Base-by-base conservation (phyloP, 2,888 invertebrate genomes). In the Hybos culiciformis region DNA sequence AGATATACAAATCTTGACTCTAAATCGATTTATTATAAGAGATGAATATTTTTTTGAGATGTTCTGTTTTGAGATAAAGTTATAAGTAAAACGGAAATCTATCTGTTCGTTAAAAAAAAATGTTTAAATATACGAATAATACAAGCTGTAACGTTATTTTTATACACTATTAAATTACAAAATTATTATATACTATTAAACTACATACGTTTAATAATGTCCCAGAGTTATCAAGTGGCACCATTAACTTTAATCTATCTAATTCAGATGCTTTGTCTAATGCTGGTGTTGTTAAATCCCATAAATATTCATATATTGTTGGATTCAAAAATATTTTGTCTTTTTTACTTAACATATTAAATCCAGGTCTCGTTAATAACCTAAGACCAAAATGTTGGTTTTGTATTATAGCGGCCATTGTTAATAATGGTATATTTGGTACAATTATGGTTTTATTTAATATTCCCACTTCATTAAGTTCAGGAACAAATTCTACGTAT, bases 221-320 rank as follows among this genome's bases (percentile, higher is more conserved):
- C 1, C 80, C 82, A 62, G 77, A 70, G 52, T 80, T 80, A 23
- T 70, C 69, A 1, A 72, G 72, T 0, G 80, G 80, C 1, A 80
- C 75, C 43, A 79, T 50, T 2, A 69, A 67, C 0, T 80, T 79
- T 1, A 69, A 17, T n/a, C n/a, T n/a, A n/a, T 5, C 69, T 3
- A 77, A 44, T 8, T 56, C 68, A 46, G 69, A 69, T 0, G 74
- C 74, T 0, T 73, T 61, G 6, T 70, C 67, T 50, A 82, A 53
- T 3, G 82, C 66, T 0, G 77, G 74, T 48, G 81, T 80, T 0
- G 70, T 69, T 50, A 72, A 73, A 48, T 81, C 77, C 78, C 79
- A 82, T 8, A 82, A 55, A 51, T 73, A 77, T 39, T 81, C 70
- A 46, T 77, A 65, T 1, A 81, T 64, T 0, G 75, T 74, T 23